Evolutionary conservation across 2,888 invertebrate genomes (phyloP), one percentile per base, ranked within the genome.

Genomic region (Folsomia candida): DNA sequence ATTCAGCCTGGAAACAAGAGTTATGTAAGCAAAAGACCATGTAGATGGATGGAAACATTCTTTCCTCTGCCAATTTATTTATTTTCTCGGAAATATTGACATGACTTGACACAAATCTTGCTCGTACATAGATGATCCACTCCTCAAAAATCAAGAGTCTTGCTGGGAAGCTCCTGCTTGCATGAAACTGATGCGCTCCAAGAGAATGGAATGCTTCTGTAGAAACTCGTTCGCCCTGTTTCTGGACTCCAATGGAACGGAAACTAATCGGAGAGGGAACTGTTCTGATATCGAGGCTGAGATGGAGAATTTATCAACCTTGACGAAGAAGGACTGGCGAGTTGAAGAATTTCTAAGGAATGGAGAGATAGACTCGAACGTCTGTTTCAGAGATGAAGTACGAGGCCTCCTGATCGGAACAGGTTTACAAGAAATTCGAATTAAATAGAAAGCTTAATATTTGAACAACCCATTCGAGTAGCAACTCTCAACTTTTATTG

Each of bases 141-240:
- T 54, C 27, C 54, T 54, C 71, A 51, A 11, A 24, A 61, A n/a
- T n/a, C n/a, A n/a, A n/a, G n/a, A n/a, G n/a, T n/a, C 62, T 1
- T 75, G 75, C 51, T 62, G 67, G 26, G 66, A 70, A 70, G 54
- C 67, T 59, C 25, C 22, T n/a, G 64, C 64, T 25, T 63, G 68
- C 54, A 28, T 70, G 25, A 63, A 67, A 63, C 63, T 67, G 14
- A 37, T 72, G 6, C 68, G 75, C 20, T 75, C 75, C 1, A 65
- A 69, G 28, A 63, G 75, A 1, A 51, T 75, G 2, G 75, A 75
- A 20, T 75, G 75, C 37, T 72, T 57, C 51, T 75, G 75, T 24
- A 51, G 62, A 24, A 65, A 71, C 29, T 75, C 75, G 2, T 75
- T 65, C 51, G 75, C 67, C 3, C 69, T 72, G 25, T 75, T 75